phyloP scores from a whole-genome alignment of 2,888 invertebrate genomes.

The Nasonia oneida region DNA sequence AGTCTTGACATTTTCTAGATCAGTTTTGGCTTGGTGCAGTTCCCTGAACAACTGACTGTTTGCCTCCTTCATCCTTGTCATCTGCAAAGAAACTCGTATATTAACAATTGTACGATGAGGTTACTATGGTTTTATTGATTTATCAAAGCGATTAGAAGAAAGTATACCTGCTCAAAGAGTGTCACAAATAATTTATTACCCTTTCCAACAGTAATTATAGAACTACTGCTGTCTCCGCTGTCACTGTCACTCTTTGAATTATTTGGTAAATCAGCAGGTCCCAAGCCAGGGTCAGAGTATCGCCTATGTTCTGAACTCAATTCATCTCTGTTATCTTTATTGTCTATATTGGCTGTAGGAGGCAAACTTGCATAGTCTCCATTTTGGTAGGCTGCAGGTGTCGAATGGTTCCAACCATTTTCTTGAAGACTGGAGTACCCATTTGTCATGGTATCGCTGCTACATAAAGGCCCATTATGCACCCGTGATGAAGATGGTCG shows the following conservation, averaged over 20 bases:
- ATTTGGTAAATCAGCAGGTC: conserved; percentile 79
- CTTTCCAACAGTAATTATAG: conserved; percentile 81
- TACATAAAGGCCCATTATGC: conserved; percentile 60
- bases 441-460: conserved; percentile 65
- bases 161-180: conserved; percentile 86
- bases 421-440: conserved; percentile 74
- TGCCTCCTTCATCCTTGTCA: conserved; percentile 83
- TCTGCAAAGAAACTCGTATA: conserved; percentile 66
- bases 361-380: conserved; percentile 85
- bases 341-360: conserved; percentile 84
- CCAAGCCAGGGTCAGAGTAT: conserved; percentile 86
- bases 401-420: conserved; percentile 67
- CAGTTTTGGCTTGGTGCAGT: conserved; percentile 87
- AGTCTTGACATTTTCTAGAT: conserved; percentile 76
- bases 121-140: background rate
- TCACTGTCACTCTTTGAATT: conserved; percentile 81
- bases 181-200: conserved; percentile 83
- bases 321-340: conserved; percentile 80
- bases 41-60: conserved; percentile 89
- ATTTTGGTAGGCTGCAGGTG: conserved; percentile 70
- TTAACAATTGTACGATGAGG: conserved; percentile 1
- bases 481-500: conserved; percentile 66
- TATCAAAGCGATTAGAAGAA: background rate
- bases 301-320: conserved; percentile 82
- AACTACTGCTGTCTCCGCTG: conserved; percentile 77